These are phyloP conservation scores for Anaspis maculata DNA, from an alignment of 2,888 invertebrate species.

Conservation along the genomic window DNA sequence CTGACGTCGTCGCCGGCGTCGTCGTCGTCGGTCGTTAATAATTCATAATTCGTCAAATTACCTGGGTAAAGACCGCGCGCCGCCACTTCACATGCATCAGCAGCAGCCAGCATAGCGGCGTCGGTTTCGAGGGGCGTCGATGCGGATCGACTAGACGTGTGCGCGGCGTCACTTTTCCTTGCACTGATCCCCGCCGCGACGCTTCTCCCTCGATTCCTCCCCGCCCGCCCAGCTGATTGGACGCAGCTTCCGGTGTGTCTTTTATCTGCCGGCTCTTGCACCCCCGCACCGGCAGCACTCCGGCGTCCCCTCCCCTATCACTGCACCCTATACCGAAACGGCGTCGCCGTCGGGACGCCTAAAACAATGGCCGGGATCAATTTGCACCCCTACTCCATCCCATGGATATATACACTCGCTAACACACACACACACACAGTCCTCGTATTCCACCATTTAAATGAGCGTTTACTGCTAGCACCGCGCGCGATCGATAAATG, in stretches of 20 bases:
- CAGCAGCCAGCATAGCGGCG: conserved; percentile 14
- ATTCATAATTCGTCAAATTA: too few species aligned
- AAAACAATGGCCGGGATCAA: conserved; percentile 20
- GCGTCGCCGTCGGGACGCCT: conserved; percentile 26
- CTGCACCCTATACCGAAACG: too few species aligned
- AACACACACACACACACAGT: too few species aligned
- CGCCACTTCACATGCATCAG: too few species aligned
- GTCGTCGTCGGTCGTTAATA: too few species aligned
- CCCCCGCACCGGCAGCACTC: conserved; percentile 8
- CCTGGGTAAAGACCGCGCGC: too few species aligned
- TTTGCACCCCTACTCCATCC: too few species aligned
- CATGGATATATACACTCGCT: too few species aligned
- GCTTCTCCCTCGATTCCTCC: conserved; percentile 20
- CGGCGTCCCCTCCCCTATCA: too few species aligned
- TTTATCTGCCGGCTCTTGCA: conserved; percentile 17
- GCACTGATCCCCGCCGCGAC: conserved; percentile 13
- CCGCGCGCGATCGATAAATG: conserved; percentile 20
- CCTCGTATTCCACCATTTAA: too few species aligned
- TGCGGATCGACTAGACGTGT: conserved; percentile 15
- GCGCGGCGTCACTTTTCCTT: conserved; percentile 16
- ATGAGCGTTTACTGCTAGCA: too few species aligned
- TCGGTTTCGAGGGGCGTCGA: conserved; percentile 6
- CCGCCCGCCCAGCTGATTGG: conserved; percentile 24
- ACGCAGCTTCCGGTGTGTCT: conserved; percentile 32
- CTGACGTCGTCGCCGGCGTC: too few species aligned